These are phyloP conservation scores for Sesamia nonagrioides DNA, from an alignment of 1,140 invertebrate species.

Conservation along the genomic window DNA sequence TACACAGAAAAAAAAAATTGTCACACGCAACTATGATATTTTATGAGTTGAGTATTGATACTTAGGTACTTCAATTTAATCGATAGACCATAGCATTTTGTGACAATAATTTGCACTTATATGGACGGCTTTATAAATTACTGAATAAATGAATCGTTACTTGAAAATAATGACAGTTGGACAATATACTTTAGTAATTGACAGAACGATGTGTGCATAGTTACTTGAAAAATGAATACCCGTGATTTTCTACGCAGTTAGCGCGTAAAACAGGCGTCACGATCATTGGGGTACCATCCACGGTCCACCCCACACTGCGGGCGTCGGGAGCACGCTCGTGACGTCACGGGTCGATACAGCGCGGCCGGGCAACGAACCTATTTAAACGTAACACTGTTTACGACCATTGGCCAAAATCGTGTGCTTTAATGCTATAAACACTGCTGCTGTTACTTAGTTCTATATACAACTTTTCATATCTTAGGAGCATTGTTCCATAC, in stretches of 20 bases:
- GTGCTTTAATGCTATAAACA: constrained; percentile 13
- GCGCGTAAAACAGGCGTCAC: neutral
- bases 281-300: constrained; percentile 16
- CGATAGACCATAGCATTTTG: no score
- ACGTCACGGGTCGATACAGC: constrained; percentile 66
- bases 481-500: neutral
- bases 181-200: no score
- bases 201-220: no score
- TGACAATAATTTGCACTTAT: no score
- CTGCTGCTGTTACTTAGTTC: neutral
- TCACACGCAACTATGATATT: no score
- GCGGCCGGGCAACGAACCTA: constrained; percentile 60
- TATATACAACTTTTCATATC: neutral
- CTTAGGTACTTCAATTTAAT: no score
- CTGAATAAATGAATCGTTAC: no score
- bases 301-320: constrained; percentile 24
- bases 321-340: constrained; percentile 39
- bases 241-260: constrained; percentile 27
- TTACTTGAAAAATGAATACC: neutral
- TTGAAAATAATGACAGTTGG: no score
- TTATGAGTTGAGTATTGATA: no score
- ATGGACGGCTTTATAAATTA: no score
- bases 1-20: no score
- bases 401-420: constrained; percentile 31
- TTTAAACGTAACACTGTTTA: constrained; percentile 51